Base-by-base conservation (phyloP, 2,113 vertebrate genomes). In the Clupea harengus region DNA sequence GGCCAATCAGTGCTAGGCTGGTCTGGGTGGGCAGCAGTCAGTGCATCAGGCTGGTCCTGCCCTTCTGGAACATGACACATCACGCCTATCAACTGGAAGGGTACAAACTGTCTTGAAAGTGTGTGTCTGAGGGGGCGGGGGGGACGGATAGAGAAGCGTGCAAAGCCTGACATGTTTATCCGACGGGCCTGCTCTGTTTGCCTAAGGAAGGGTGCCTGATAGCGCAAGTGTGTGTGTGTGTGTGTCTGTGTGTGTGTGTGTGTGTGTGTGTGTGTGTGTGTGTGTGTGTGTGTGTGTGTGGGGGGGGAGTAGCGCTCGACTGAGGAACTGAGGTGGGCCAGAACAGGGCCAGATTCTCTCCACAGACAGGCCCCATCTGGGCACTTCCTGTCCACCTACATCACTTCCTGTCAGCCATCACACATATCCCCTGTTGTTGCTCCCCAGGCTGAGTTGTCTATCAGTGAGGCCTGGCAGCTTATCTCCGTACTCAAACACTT, bases 331-430 rank as follows among this genome's bases (percentile, higher is more conserved):
- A 67, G 1, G n/a, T 28, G 64, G 11, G n/a, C 64, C 64, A 67
- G 25, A 67, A 28, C 6, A 2, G 6, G 22, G 9, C 22, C 64
- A 28, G n/a, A 67, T 2, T 13, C 9, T 9, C 9, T 25, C 9
- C n/a, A 22, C 4, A 22, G n/a, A 7, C 6, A 10, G 64, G n/a
- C 64, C 46, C 3, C 87, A 86, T 92, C 87, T 0, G 85, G 85
- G 83, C 45, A 80, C 67, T 82, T 92, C 93, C 91, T 93, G 91
- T 87, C 88, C 50, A 83, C 75, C 82, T 81, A 83, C 87, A 44
- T 39, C 49, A 85, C 83, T 88, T 86, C 86, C 45, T 20, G 57
- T 88, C 84, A 78, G 83, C 45, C 83, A 83, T 81, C 81, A 7
- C 20, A 22, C 15, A 83, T 82, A 83, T 86, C 89, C 54, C 81